Base-by-base conservation (phyloP, 1,140 invertebrate species). In the Eufriesea mexicana region DNA sequence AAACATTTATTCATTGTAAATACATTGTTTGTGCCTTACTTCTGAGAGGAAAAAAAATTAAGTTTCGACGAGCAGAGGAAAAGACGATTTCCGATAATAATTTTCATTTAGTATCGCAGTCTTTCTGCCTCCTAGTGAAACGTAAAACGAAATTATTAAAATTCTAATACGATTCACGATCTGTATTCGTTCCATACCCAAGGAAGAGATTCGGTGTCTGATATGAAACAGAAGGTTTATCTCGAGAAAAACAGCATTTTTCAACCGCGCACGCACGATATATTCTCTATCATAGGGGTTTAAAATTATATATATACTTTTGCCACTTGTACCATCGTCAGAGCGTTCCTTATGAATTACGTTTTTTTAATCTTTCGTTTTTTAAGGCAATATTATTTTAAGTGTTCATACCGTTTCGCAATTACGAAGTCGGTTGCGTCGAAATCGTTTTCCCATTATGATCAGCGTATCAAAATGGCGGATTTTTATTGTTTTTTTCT, bases 1-100 rank as follows among this genome's bases (percentile, higher is more conserved):
- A 90, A 90, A 89, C 86, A 88, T 90, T 90, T 90, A 90, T 90
- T 90, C 78, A 86, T 84, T 89, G 74, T 90, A 88, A 89, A 90
- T 90, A 90, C 84, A 90, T 84, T 84, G 76, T 89, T 85, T 84
- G 86, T 90, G 88, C 78, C 83, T 88, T 85, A 82, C 67, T 76
- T 78, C 59, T 55, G 84, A 84, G 10, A 49, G 73, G 51, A 47
- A 47, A n/a, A 80, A 87, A 86, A 25, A 54, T 70, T 74, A 88
- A 59, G 47, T 51, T 89, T 71, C 20, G 66, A 74, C 67, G 55
- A 85, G 42, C 76, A 62, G 57, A 70, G 47, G 55, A 76, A 79
- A 83, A 83, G 66, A 59, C 67, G 28, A 47, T 73, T 49, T 67
- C 14, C 73, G n/a, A 74, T 20, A 59, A 62, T 59, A 47, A 61